phyloP scores from a whole-genome alignment of 2,888 invertebrate genomes.

The Tipula helvola region DNA sequence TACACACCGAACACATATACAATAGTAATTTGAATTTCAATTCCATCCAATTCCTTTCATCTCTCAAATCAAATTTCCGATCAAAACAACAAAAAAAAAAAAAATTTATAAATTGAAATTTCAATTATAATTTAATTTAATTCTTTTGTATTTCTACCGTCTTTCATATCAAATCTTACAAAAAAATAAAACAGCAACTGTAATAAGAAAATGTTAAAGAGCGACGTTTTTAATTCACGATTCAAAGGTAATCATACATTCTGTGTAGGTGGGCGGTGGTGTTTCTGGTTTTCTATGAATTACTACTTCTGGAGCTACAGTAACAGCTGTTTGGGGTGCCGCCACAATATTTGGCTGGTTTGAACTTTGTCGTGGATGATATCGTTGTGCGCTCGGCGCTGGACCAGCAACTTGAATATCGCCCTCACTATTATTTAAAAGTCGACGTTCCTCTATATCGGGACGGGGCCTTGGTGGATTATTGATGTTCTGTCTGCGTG shows the following conservation, averaged over 20 bases:
- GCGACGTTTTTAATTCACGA: neutral
- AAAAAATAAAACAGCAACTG: neutral
- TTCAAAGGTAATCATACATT: neutral
- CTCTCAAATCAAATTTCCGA: slow-evolving; percentile 8
- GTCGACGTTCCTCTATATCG: neutral
- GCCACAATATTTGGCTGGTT: neutral
- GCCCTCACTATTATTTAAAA: neutral
- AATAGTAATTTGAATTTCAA: neutral
- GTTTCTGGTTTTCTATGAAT: neutral
- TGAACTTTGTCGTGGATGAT: neutral
- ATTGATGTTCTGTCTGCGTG: neutral
- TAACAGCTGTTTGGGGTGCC: neutral
- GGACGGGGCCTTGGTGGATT: neutral
- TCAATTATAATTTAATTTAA: slow-evolving; percentile 4
- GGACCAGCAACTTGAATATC: neutral
- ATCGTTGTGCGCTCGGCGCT: neutral
- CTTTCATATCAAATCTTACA: neutral
- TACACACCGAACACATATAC: neutral
- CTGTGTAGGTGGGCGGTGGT: slow-evolving; percentile 7
- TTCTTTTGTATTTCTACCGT: neutral
- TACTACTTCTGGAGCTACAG: neutral
- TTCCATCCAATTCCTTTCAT: neutral
- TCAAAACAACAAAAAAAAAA: neutral
- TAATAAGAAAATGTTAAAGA: neutral
- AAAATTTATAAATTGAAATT: neutral